Base-by-base conservation (phyloP, 2,888 invertebrate genomes). In the Scelioninae gen. 1 region DNA sequence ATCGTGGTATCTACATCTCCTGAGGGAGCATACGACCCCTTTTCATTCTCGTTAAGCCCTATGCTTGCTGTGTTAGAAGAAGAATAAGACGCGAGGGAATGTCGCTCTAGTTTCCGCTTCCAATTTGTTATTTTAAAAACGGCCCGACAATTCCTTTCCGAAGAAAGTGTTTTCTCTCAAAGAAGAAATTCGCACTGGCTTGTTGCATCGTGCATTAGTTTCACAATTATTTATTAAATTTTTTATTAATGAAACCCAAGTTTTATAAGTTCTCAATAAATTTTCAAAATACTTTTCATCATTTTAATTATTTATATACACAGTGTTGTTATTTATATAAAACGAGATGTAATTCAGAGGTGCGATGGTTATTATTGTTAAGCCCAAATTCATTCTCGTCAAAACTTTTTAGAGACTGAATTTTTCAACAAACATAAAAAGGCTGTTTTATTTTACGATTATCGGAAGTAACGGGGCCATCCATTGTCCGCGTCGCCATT, bases 51-150 rank as follows among this genome's bases (percentile, higher is more conserved):
- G 75, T 81, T 69, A 81, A 75, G 69, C 75, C 69, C 75, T 56
- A 51, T 56, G 71, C 65, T 81, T 81, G 75, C 80, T 62, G 75
- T 65, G 75, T 81, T 81, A 81, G 69, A 75, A 81, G 75, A 81
- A 75, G 81, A 69, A 81, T 81, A 75, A 69, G 75, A 75, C 81
- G 75, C 81, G 65, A 65, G 81, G 81, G 81, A 75, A 75, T 53
- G 74, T 74, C 68, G 74, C 55, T 80, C 74, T 40, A 74, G 80
- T 74, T 80, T 80, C 74, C 71, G 74, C 68, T 74, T 80, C 74
- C 74, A 74, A 80, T 74, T 80, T 80, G 80, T 80, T 80, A 80
- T 80, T 74, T 72, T 58, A 74, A 72, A 66, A 80, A 65, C 62
- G 66, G 34, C 43, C 66, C 56, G 45, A 47, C 40, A 38, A 68